Base-by-base conservation (phyloP, 2,888 invertebrate species). In the Ophraella communa region DNA sequence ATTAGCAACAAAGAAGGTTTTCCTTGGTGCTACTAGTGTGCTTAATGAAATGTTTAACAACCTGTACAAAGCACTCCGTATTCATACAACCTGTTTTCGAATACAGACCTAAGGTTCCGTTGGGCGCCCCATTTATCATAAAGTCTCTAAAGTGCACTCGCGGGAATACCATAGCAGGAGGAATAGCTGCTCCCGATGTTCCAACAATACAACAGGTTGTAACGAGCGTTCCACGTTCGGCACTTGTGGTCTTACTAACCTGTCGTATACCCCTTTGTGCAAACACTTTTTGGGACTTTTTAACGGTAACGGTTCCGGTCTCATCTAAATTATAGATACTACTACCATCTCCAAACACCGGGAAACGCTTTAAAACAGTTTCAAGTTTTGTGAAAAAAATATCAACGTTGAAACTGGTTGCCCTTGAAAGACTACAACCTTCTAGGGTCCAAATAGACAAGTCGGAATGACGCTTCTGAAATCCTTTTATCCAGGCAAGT, bases 91-190 rank as follows among this genome's bases (percentile, higher is more conserved):
- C 58, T 10, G 3, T 7, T 27, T 58, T 47, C 18, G 58, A 24
- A 11, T 30, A 47, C 2, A 58, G 49, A 27, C 47, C 58, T n/a
- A 58, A 21, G 3, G 58, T 47, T 5, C 49, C 58, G n/a, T 11
- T 18, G 47, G 58, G 49, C 2, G 58, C 58, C 23, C 47, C 58
- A 4, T 27, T 2, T 1, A 20, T 30, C 58, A 58, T 47, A 11
- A 20, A 33, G 20, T 21, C 11, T 8, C 30, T 58, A 49, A 58
- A 58, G 23, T 20, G n/a, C n/a, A n/a, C n/a, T n/a, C n/a, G n/a
- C n/a, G n/a, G 45, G n/a, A 57, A 57, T 42, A 57, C n/a, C 57
- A 57, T 57, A 3, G 24, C 42, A 7, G 42, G 56, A 2, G 56
- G 44, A 24, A 24, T 24, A 4, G 24, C 24, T 4, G 5, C 45